Percentiles rank a stretch among this genome's conserved stretches.
phyloP scores from a whole-genome alignment of 2,888 invertebrate species.

The Ceraclea dissimilis region DNA sequence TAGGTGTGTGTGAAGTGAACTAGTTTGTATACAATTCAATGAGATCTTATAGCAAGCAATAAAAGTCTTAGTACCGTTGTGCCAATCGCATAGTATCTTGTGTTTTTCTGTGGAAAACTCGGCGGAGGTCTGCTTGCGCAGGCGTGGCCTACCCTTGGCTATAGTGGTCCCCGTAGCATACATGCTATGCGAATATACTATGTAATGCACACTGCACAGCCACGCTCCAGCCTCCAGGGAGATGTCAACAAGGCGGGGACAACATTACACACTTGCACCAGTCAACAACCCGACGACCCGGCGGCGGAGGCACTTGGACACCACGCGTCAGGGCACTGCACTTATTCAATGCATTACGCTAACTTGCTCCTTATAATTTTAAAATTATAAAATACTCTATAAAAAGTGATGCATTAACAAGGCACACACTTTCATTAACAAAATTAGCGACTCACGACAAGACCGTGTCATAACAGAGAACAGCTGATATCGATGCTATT shows the following conservation, averaged over 20 bases:
- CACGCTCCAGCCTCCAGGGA: background rate
- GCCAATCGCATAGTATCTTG: slow-evolving; percentile 24
- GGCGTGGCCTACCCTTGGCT: slow-evolving; percentile 19
- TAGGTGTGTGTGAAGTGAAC: too few relatives aligned
- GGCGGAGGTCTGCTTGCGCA: slow-evolving; percentile 20
- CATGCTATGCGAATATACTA: slow-evolving; percentile 14
- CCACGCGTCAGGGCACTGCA: slow-evolving; percentile 1
- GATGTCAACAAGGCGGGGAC: background rate
- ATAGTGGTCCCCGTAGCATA: slow-evolving; percentile 20
- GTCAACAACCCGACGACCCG: slow-evolving; percentile 7
- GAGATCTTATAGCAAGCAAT: too few relatives aligned
- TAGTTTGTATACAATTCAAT: too few relatives aligned
- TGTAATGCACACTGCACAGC: background rate
- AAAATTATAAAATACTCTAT: background rate
- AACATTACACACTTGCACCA: background rate
- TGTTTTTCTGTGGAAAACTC: slow-evolving; percentile 22
- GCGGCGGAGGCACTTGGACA: background rate
- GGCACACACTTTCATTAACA: slow-evolving; percentile 4
- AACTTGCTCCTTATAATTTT: too few relatives aligned
- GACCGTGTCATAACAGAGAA: too few relatives aligned
- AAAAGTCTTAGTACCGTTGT: slow-evolving; percentile 19
- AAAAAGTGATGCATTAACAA: background rate
- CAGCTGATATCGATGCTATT: too few relatives aligned
- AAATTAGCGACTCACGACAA: background rate
- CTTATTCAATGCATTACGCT: background rate